Evolutionary conservation across 2,888 invertebrate species (phyloP).

Genomic region (Oscheius sp.): DNA sequence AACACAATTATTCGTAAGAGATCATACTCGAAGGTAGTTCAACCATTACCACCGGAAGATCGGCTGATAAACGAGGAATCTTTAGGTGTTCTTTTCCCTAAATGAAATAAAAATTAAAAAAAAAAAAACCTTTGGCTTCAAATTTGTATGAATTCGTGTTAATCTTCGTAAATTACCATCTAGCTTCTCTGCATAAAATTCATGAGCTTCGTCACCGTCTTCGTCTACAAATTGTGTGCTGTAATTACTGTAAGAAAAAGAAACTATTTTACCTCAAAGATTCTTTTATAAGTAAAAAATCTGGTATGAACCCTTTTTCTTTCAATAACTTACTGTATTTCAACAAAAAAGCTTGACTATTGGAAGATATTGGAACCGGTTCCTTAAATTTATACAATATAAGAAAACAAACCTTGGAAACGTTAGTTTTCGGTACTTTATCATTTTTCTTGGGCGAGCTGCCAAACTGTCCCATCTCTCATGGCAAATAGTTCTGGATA

Average conservation of each 20-base stretch:
- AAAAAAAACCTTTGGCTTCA: constrained; percentile 39
- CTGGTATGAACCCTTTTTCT: constrained; percentile 46
- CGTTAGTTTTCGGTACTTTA: neutral
- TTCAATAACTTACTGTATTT: constrained; percentile 43
- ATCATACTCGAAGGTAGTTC: constrained; percentile 30
- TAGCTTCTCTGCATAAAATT: constrained; percentile 74
- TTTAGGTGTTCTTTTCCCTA: constrained; percentile 48
- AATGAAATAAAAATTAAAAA: neutral
- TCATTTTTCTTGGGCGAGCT: constrained; percentile 23
- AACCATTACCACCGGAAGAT: constrained; percentile 49
- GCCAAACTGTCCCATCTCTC: constrained; percentile 28
- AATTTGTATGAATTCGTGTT: constrained; percentile 39
- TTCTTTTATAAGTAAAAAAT: constrained; percentile 47
- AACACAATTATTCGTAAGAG: neutral
- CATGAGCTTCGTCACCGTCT: constrained; percentile 75
- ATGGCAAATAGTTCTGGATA: neutral
- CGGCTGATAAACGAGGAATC: constrained; percentile 48
- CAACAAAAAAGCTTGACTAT: neutral
- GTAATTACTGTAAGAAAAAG: constrained; percentile 50
- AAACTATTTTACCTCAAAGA: constrained; percentile 50
- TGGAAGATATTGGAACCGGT: neutral
- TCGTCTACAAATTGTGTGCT: constrained; percentile 76
- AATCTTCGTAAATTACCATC: constrained; percentile 39
- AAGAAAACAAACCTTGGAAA: neutral
- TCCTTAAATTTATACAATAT: neutral